phyloP scores from a whole-genome alignment of 2,113 vertebrate genomes.

The Xenopus laevis region DNA sequence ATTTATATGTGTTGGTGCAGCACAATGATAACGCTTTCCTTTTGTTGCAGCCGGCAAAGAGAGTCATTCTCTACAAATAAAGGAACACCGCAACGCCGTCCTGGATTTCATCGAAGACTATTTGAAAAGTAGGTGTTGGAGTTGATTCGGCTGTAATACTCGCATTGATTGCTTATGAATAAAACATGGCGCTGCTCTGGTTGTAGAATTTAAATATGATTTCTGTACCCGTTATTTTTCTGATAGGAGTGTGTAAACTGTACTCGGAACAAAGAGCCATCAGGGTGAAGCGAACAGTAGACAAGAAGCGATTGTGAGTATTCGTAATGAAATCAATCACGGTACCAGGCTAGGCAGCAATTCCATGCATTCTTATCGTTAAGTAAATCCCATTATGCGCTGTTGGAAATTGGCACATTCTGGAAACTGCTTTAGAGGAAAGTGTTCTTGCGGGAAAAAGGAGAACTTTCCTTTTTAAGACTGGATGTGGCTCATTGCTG shows the following conservation, averaged over 20 bases:
- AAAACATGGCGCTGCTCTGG: neutral
- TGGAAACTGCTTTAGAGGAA: too few relatives aligned
- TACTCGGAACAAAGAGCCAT: slow-evolving; percentile 96
- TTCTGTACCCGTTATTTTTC: slow-evolving; percentile 3
- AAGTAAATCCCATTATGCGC: too few relatives aligned
- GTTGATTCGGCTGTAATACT: neutral
- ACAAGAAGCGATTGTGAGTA: slow-evolving; percentile 95
- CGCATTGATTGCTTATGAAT: neutral
- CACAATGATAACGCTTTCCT: slow-evolving; percentile 5
- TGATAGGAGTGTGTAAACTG: slow-evolving; percentile 87
- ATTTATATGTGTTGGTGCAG: neutral
- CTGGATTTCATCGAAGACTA: slow-evolving; percentile 87
- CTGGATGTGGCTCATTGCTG: neutral
- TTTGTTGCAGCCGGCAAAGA: slow-evolving; percentile 75
- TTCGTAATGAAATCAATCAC: neutral
- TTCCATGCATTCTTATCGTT: too few relatives aligned
- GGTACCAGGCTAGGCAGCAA: too few relatives aligned
- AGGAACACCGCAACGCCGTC: slow-evolving; percentile 82
- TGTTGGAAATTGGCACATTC: too few relatives aligned
- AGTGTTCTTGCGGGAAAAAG: neutral
- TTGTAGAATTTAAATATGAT: neutral
- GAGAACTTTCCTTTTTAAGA: neutral
- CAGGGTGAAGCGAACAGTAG: slow-evolving; percentile 87
- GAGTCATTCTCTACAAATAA: slow-evolving; percentile 76
- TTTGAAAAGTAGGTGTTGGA: slow-evolving; percentile 74